A percentile compares a stretch with the other conserved stretches of the same genome.
These are phyloP conservation scores for Scolopax mira DNA, from an alignment of 2,113 vertebrate genomes.

Conservation along the genomic window DNA sequence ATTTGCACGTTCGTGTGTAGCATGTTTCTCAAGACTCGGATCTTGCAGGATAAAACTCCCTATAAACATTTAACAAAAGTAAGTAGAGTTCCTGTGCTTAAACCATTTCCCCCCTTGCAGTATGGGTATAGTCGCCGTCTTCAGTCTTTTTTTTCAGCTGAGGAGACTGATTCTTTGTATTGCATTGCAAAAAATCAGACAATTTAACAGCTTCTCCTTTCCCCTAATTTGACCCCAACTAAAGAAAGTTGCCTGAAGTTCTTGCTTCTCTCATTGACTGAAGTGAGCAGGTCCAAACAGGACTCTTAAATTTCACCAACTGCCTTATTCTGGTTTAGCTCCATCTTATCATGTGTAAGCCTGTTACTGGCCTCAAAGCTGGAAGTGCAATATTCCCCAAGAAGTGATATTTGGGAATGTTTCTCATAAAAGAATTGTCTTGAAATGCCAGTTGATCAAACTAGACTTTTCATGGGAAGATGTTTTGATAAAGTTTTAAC, in stretches of 20 bases:
- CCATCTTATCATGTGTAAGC: slow-evolving; percentile 55
- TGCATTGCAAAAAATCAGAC: not conserved
- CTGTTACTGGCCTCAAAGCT: slow-evolving; percentile 36
- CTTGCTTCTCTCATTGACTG: slow-evolving; percentile 27
- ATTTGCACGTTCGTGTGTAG: not conserved
- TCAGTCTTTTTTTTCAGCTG: not conserved
- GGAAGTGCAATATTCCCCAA: not conserved
- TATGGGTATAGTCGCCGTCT: not conserved
- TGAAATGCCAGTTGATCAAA: not conserved
- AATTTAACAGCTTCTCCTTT: slow-evolving; percentile 5
- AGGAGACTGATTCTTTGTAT: not conserved
- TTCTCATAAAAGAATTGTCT: not conserved
- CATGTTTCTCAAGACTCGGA: not conserved
- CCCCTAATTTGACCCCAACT: slow-evolving; percentile 55
- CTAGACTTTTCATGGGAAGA: not conserved
- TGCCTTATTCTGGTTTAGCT: slow-evolving; percentile 36
- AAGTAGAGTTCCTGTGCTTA: not conserved
- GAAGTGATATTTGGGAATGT: not conserved
- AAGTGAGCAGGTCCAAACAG: slow-evolving; percentile 43
- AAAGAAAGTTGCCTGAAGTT: slow-evolving; percentile 56
- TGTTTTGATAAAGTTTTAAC: not conserved
- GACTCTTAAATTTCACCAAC: slow-evolving; percentile 30
- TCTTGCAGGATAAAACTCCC: not conserved
- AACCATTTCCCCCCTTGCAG: not conserved
- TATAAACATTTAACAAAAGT: not conserved